Base-by-base conservation (phyloP, 2,113 vertebrate genomes). In the Elephas maximus region DNA sequence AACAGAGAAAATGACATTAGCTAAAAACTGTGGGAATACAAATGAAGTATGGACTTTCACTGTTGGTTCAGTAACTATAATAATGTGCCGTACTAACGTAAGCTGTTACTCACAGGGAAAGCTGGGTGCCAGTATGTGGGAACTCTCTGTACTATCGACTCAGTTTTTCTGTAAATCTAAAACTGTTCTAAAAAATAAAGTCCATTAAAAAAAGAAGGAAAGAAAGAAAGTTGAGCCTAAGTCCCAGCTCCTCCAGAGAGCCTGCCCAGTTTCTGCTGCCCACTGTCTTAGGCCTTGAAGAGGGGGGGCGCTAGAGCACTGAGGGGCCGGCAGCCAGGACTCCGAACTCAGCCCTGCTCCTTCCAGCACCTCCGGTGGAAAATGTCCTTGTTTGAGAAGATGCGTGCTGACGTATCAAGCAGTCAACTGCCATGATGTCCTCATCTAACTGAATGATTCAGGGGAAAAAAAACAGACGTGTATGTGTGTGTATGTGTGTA, bases 401-500 rank as follows among this genome's bases (percentile, higher is more conserved):
- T 1, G 33, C 26, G 2, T 7, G 26, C 62, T 78, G 79, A 53
- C 26, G 33, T 30, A 17, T 2, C 10, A 33, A 20, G 60, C 37
- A 6, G 6, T 18, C 21, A 7, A 2, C 24, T 30, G 41, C 21
- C 71, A 15, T 7, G 26, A n/a, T 18, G 8, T 20, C 21, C 41
- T 53, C 62, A 6, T n/a, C 14, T 18, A 28, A 48, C 11, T 69
- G 45, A 53, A 76, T 28, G 67, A 69, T 48, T 89, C 41, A 11
- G 51, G 10, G 10, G 18, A 93, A 33, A 45, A 45, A n/a, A 18
- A 33, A 20, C 12, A 73, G 37, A 30, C 9, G 11, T 4, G 26
- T 28, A 17, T 10, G 33, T 6, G 4, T 11, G 12, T 10, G 0
- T 17, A 21, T 11, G 6, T 30, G 48, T 21, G 2, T 7, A 3